These are phyloP conservation scores for Pandemis corylana DNA, from an alignment of 2,888 invertebrate species.

Conservation along the genomic window DNA sequence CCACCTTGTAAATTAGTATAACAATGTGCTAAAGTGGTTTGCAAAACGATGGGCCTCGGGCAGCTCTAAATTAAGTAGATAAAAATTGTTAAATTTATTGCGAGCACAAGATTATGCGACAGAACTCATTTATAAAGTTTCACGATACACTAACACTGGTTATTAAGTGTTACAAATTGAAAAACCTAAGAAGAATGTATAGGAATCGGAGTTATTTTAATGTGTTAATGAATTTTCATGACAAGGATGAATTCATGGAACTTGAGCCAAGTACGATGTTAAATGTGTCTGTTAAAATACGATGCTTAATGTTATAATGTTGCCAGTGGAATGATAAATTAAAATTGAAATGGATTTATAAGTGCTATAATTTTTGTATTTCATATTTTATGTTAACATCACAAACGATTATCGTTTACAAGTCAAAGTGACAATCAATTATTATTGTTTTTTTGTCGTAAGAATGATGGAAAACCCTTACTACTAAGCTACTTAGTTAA, in stretches of 20 bases:
- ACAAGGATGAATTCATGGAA: not conserved
- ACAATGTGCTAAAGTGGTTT: constrained; percentile 23
- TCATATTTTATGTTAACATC: no score
- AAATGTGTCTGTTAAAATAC: not conserved
- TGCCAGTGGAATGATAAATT: no score
- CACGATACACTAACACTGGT: constrained; percentile 7
- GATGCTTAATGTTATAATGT: not conserved
- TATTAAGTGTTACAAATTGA: not conserved
- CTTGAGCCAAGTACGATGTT: not conserved
- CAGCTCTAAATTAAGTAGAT: constrained; percentile 33
- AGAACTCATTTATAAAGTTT: constrained; percentile 33
- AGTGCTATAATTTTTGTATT: not conserved
- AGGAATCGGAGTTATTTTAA: not conserved
- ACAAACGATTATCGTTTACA: no score
- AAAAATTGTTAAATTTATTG: constrained; percentile 30
- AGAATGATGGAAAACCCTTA: no score
- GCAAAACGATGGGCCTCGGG: constrained; percentile 22
- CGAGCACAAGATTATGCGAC: constrained; percentile 17
- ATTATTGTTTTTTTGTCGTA: no score
- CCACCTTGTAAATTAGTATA: not conserved
- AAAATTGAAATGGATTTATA: not conserved
- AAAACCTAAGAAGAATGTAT: not conserved
- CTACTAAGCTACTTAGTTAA: no score
- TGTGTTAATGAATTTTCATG: not conserved
- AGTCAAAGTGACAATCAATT: no score